These are phyloP conservation scores for Spicauda simplicius DNA, from an alignment of 2,888 invertebrate species.

Conservation along the genomic window DNA sequence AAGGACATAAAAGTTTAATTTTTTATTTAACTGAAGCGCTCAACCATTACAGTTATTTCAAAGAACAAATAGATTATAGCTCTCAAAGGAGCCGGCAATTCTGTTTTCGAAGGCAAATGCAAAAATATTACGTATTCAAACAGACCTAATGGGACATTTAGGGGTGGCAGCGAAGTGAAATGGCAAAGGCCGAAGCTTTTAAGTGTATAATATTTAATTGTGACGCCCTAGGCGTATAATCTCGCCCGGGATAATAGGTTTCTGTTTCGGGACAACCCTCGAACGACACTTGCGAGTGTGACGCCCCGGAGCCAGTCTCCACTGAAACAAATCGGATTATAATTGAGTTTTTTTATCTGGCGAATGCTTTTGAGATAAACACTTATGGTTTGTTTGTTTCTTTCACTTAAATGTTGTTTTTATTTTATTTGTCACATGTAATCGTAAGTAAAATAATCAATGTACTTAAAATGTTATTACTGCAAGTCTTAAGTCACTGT, in stretches of 20 bases:
- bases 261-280: slow-evolving; percentile 84
- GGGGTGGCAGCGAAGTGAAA: slow-evolving; percentile 84
- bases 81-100: slow-evolving; percentile 84
- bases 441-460: background rate
- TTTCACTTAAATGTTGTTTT: slow-evolving; percentile 38
- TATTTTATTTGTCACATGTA: background rate
- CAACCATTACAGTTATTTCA: slow-evolving; percentile 81
- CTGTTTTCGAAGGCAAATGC: slow-evolving; percentile 83
- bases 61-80: slow-evolving; percentile 84
- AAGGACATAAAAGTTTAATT: slow-evolving; percentile 67
- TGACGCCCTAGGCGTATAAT: slow-evolving; percentile 86
- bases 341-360: slow-evolving; percentile 76
- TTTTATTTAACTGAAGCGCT: slow-evolving; percentile 75
- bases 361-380: slow-evolving; percentile 60
- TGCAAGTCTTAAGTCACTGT: no score
- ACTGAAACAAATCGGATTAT: slow-evolving; percentile 82
- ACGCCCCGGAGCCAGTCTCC: slow-evolving; percentile 76
- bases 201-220: slow-evolving; percentile 86
- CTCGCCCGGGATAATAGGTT: slow-evolving; percentile 86
- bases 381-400: slow-evolving; percentile 31
- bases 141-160: slow-evolving; percentile 85
- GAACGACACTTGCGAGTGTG: slow-evolving; percentile 79
- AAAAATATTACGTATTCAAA: slow-evolving; percentile 86
- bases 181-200: slow-evolving; percentile 85
- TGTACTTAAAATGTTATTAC: background rate